These are phyloP conservation scores for Leptinotarsa texana DNA, from an alignment of 1,140 invertebrate species.

Conservation along the genomic window DNA sequence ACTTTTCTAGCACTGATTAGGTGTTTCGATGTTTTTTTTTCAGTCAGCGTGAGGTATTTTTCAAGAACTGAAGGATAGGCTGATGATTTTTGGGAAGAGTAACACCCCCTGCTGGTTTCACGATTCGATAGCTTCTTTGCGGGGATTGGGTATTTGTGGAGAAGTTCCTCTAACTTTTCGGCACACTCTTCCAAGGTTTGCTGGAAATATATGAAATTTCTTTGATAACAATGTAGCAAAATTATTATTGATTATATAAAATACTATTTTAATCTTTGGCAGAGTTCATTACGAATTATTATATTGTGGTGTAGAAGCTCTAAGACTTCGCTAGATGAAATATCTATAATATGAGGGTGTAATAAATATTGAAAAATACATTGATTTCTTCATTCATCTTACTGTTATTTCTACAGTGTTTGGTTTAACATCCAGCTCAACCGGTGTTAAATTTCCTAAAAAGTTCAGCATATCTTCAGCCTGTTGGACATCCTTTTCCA, in stretches of 20 bases:
- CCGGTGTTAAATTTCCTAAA: constrained; percentile 27
- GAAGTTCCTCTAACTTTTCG: constrained; percentile 29
- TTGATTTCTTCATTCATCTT: constrained; percentile 16
- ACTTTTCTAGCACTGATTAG: neutral
- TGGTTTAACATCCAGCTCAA: constrained; percentile 25
- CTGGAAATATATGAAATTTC: constrained; percentile 14
- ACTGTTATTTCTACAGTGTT: constrained; percentile 31
- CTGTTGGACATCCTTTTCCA: constrained; percentile 25
- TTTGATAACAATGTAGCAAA: no score
- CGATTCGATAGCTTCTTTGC: neutral
- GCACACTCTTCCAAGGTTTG: constrained; percentile 32
- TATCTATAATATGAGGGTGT: no score
- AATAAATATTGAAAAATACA: neutral
- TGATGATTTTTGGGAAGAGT: neutral
- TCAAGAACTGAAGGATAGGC: constrained; percentile 5
- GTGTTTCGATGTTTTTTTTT: constrained; percentile 14
- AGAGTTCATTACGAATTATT: no score
- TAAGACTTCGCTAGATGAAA: no score
- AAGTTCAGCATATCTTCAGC: constrained; percentile 32
- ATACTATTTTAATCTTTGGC: no score
- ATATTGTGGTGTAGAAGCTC: no score
- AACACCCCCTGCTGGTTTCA: neutral
- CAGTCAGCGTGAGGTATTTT: constrained; percentile 12
- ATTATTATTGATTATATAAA: no score
- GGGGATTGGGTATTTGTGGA: neutral